Percentiles rank a stretch among this genome's conserved stretches.
These are phyloP conservation scores for Ephydatia muelleri DNA, from an alignment of 37 sponge, comb jelly and placozoan genomes.

Conservation along the genomic window DNA sequence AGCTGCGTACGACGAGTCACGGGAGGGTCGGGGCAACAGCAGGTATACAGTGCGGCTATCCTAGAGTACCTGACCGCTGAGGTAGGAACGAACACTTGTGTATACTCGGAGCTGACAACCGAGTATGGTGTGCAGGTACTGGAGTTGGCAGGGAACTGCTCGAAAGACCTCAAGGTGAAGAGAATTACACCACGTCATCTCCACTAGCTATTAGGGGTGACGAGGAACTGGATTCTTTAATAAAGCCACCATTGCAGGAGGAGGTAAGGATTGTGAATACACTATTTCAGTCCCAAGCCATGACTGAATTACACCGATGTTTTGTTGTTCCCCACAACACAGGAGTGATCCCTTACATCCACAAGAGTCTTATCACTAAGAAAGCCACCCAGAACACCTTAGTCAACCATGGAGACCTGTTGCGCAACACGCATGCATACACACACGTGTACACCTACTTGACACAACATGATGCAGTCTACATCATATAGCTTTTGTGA, in stretches of 20 bases:
- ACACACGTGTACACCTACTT: background rate
- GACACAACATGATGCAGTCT: background rate
- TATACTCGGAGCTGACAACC: background rate
- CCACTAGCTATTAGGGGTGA: slow-evolving; percentile 98
- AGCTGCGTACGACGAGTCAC: slow-evolving; percentile 82
- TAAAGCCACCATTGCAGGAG: slow-evolving; percentile 99
- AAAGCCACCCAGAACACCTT: slow-evolving; percentile 51
- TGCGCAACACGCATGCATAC: background rate
- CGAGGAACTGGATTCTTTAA: slow-evolving; percentile 95
- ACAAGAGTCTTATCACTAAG: slow-evolving; percentile 95
- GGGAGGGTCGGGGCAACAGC: slow-evolving; percentile 98
- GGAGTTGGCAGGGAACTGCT: slow-evolving; percentile 99
- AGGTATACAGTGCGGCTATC: slow-evolving; percentile 99
- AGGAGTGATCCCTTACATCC: slow-evolving; percentile 99
- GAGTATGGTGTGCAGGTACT: slow-evolving; percentile 60
- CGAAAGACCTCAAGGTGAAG: slow-evolving; percentile 96
- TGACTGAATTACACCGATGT: too few species aligned
- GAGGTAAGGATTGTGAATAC: slow-evolving; percentile 58
- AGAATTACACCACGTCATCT: slow-evolving; percentile 97
- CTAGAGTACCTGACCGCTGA: slow-evolving; percentile 98
- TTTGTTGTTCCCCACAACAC: too few species aligned
- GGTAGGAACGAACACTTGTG: slow-evolving; percentile 22
- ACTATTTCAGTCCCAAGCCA: slow-evolving; percentile 13
- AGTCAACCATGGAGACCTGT: background rate
- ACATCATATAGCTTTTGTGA: background rate